These are phyloP conservation scores for Abrostola triplasia DNA, from an alignment of 2,888 invertebrate genomes.

Conservation along the genomic window DNA sequence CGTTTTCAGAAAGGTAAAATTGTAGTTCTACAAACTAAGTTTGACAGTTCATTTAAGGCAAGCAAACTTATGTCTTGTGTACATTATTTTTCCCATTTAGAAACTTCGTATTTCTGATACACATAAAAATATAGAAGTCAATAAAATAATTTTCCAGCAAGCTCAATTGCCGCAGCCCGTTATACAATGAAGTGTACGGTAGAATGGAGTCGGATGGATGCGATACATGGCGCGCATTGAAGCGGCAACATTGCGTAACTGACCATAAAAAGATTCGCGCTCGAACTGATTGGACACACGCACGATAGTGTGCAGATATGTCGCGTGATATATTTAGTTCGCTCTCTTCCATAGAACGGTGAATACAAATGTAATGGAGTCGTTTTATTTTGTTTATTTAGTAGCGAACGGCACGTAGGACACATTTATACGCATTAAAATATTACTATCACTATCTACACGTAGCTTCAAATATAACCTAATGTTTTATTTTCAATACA, in stretches of 20 bases:
- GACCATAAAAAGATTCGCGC: constrained; percentile 57
- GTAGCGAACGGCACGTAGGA: not conserved
- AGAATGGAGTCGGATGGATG: constrained; percentile 34
- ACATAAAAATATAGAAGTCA: constrained; percentile 4
- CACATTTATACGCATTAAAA: no score
- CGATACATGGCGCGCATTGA: constrained; percentile 37
- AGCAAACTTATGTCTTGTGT: not conserved
- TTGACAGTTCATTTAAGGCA: not conserved
- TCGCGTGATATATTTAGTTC: constrained; percentile 33
- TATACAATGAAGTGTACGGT: constrained; percentile 39
- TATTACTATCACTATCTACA: no score
- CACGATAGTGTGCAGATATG: constrained; percentile 44
- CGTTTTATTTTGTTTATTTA: not conserved
- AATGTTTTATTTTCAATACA: no score
- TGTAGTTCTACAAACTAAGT: not conserved
- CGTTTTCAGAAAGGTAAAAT: not conserved
- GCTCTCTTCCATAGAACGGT: constrained; percentile 4
- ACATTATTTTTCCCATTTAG: constrained; percentile 3
- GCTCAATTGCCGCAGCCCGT: constrained; percentile 13
- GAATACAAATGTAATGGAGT: constrained; percentile 7
- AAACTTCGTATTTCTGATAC: constrained; percentile 1
- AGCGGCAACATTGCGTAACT: constrained; percentile 51
- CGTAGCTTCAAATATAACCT: no score
- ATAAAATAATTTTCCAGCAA: constrained; percentile 10
- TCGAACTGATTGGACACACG: constrained; percentile 39